Evolutionary conservation across 2,888 invertebrate genomes (phyloP), one percentile per base, ranked within the genome.

Genomic region (Hydraecia micacea): DNA sequence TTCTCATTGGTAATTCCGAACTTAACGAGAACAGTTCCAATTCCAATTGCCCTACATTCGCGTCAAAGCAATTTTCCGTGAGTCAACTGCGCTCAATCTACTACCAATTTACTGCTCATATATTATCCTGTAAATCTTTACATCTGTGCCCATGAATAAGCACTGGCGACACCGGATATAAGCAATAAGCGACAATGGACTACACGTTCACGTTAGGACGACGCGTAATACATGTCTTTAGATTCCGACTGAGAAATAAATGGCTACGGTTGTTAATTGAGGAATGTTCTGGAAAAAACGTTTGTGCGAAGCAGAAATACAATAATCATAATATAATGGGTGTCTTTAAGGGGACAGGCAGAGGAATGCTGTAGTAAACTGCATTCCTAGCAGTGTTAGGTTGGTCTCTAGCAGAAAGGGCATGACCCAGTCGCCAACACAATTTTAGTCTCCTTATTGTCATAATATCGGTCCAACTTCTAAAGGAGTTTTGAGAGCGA

Each of bases 151-250:
- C 78, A 74, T 86, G 87, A 78, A 77, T 42, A 87, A 87, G 69
- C 86, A 87, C 86, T 80, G 84, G 85, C 84, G 89, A 88, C 86
- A 87, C 91, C 95, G 95, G 95, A 95, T 92, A 93, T 91, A 90
- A 92, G 93, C 94, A 95, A 95, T 95, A 88, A 94, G 77, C 91
- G 89, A 92, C 93, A 94, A 94, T 94, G 89, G 90, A 83, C 89
- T 86, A 86, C 85, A 88, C 89, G 84, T 73, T 81, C 86, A 87
- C 89, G 86, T 73, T 80, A 80, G 79, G 81, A 81, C 76, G 85
- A 86, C 78, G 84, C 79, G 85, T 90, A 85, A 83, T 86, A 84
- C 84, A 82, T 86, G 85, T 88, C 83, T 89, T 90, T 87, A 87
- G 82, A 84, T 86, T 84, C 88, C 77, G 84, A 83, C 87, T 81